Percentiles rank a stretch among this genome's conserved stretches.
These are phyloP conservation scores for Andrena fulva DNA, from an alignment of 2,888 invertebrate species.

Conservation along the genomic window DNA sequence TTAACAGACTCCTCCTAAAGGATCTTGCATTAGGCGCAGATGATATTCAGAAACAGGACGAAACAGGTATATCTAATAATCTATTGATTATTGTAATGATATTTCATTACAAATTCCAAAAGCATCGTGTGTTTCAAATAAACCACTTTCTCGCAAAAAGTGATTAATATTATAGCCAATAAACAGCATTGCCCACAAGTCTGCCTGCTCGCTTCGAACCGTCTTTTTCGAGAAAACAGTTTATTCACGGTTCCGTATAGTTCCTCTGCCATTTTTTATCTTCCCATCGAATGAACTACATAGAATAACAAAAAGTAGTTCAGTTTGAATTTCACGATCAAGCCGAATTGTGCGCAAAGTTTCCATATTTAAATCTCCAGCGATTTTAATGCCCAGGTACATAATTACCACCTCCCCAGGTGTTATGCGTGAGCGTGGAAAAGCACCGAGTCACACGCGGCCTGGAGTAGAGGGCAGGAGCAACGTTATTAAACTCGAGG, in stretches of 20 bases:
- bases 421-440: background rate
- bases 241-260: background rate
- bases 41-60: too few species aligned
- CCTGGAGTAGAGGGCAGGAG: constrained; percentile 6
- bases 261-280: too few species aligned
- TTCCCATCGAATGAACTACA: background rate
- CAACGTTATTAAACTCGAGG: constrained; percentile 80
- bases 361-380: background rate
- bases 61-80: too few species aligned
- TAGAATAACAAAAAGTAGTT: background rate
- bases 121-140: too few species aligned
- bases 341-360: background rate
- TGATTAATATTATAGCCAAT: too few species aligned
- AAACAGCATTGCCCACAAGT: too few species aligned
- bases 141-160: too few species aligned
- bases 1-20: too few species aligned
- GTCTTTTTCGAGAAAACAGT: background rate
- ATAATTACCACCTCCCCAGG: background rate
- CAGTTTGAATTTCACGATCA: background rate
- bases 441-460: background rate
- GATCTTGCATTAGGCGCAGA: too few species aligned
- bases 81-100: too few species aligned
- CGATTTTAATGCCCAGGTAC: background rate
- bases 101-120: too few species aligned
- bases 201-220: too few species aligned